Conservation (phyloP, 2,888 invertebrate species). For the Esperia sulphurella region DNA sequence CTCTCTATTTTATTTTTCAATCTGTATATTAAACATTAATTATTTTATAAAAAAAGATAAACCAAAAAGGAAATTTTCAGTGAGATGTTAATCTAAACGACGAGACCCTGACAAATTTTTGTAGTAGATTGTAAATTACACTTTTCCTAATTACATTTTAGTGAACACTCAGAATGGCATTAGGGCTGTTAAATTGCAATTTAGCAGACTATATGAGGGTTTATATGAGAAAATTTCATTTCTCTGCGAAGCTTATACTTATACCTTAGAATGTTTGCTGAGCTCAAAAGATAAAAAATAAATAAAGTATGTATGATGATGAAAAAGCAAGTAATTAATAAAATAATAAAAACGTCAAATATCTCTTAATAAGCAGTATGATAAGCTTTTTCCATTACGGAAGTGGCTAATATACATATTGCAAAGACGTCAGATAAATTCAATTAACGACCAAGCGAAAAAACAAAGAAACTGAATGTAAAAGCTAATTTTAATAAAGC, state of each 20-base stretch:
- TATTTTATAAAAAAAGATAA: too few relatives aligned
- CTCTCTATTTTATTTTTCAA: too few relatives aligned
- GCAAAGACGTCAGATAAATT: slow-evolving; percentile 28
- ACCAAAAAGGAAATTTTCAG: too few relatives aligned
- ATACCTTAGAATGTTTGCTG: neutral
- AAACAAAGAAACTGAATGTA: slow-evolving; percentile 17
- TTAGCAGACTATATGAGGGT: neutral
- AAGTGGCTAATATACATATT: slow-evolving; percentile 2
- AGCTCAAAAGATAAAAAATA: too few relatives aligned
- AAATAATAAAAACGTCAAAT: too few relatives aligned
- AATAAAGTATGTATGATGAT: too few relatives aligned
- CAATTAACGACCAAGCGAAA: slow-evolving; percentile 30
- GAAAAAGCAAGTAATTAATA: too few relatives aligned
- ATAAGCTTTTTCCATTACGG: slow-evolving; percentile 10
- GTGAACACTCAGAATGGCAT: neutral
- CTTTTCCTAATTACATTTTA: neutral
- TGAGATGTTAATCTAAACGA: too few relatives aligned
- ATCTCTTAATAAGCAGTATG: too few relatives aligned
- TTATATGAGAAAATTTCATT: neutral
- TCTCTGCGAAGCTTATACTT: neutral
- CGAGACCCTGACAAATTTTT: neutral
- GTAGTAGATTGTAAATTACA: neutral
- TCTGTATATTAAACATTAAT: too few relatives aligned
- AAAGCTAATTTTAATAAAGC: slow-evolving; percentile 46
- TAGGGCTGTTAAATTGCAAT: neutral